A percentile compares a stretch with the other conserved stretches of the same genome.
Conservation (phyloP, 2,797 vertebrate species). For the Lycodopsis pacificus region DNA sequence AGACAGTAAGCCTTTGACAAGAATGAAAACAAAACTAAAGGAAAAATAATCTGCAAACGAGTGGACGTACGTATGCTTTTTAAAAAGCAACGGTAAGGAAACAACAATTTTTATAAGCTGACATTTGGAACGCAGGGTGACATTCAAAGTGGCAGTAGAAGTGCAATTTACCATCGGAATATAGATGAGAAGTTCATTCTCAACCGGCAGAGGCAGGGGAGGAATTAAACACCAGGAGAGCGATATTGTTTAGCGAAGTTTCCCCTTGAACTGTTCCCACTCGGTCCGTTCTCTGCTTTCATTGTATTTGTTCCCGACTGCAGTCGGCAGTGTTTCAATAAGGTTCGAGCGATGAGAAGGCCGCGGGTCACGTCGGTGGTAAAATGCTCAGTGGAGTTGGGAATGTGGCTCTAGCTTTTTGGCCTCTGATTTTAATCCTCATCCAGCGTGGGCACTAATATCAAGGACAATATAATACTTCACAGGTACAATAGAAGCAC, state of each 20-base stretch:
- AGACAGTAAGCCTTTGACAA: constrained; percentile 47
- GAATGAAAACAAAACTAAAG: constrained; percentile 48
- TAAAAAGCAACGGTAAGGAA: constrained; percentile 56
- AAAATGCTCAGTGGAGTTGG: neutral
- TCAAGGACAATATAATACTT: neutral
- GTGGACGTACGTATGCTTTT: constrained; percentile 34
- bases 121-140: constrained; percentile 74
- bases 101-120: constrained; percentile 74
- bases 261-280: constrained; percentile 14
- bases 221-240: constrained; percentile 20
- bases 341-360: neutral
- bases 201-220: neutral
- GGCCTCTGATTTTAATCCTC: neutral
- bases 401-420: neutral
- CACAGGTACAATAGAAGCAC: neutral
- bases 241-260: constrained; percentile 44
- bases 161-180: constrained; percentile 66
- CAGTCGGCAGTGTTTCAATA: neutral
- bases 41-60: constrained; percentile 37
- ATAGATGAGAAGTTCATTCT: constrained; percentile 65
- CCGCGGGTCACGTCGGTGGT: neutral
- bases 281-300: neutral
- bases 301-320: constrained; percentile 15
- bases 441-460: neutral
- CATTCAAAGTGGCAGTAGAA: constrained; percentile 68